Evolutionary conservation across 2,888 invertebrate species (phyloP), one percentile per base, ranked within the genome.

Genomic region (Chirona hameri): DNA sequence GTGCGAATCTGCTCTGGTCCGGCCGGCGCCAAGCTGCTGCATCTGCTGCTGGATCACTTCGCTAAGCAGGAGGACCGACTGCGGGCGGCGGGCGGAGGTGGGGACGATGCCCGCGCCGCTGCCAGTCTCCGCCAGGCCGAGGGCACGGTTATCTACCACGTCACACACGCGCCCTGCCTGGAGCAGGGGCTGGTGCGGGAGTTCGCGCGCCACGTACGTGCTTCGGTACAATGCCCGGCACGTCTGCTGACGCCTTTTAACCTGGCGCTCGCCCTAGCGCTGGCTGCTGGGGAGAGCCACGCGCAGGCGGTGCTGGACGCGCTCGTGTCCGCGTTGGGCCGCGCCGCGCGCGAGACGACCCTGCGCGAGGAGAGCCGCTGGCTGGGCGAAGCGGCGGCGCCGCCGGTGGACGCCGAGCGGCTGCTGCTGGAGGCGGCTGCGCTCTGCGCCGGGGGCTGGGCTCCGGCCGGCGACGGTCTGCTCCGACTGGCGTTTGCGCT

Each of bases 61-160:
- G 48, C 48, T 4, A 14, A 0, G 1, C 15, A 52, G 80, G 80
- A 80, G 52, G 27, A 48, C 27, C 48, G n/a, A 24, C 46, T 27
- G 27, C 48, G 15, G 14, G 27, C 2, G 14, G 27, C 14, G 5
- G 52, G 0, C 18, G 39, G 4, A 39, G 39, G 39, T 39, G 52
- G 27, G 15, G 52, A 48, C 27, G 27, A 29, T 18, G 1, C 52
- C 27, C 48, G 52, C 15, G n/a, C 80, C 15, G 48, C 80, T 2
- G 31, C 27, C 46, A 52, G 29, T 9, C 80, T 48, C 29, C 80
- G 52, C 18, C 80, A 84, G 65, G 84, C 85, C 18, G 83, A 84
- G 39, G 84, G 84, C 29, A 85, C 85, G 14, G 84, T 84, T 60
- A 84, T 85, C 46, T 82, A 84, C 31, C 85, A 85, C 76, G 48